Evolutionary conservation across 2,797 vertebrate genomes (phyloP).

Genomic region (Chelon auratus): DNA sequence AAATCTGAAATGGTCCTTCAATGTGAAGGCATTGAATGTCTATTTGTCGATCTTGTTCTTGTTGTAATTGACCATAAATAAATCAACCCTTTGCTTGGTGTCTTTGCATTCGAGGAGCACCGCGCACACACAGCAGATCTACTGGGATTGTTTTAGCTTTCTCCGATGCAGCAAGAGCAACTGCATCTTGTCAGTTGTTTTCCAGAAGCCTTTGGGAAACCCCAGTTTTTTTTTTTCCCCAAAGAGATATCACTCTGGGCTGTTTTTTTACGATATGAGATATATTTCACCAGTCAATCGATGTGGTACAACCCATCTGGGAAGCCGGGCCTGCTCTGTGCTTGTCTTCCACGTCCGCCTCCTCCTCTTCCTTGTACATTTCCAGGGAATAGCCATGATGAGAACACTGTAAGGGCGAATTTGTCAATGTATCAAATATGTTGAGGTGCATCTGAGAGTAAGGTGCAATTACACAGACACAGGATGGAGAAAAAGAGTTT

Average conservation of each 20-base stretch:
- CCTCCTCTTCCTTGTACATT: slow-evolving; percentile 71
- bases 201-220: slow-evolving; percentile 64
- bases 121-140: slow-evolving; percentile 22
- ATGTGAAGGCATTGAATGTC: neutral
- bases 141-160: slow-evolving; percentile 24
- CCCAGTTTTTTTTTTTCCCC: slow-evolving; percentile 64
- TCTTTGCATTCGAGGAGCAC: slow-evolving; percentile 25
- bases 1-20: neutral
- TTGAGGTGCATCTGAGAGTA: slow-evolving; percentile 75
- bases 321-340: slow-evolving; percentile 64
- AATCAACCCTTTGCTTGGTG: slow-evolving; percentile 15
- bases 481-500: slow-evolving; percentile 53
- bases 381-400: slow-evolving; percentile 80
- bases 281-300: slow-evolving; percentile 84
- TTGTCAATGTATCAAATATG: slow-evolving; percentile 81
- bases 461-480: slow-evolving; percentile 78
- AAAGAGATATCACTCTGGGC: slow-evolving; percentile 71
- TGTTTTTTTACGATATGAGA: slow-evolving; percentile 78
- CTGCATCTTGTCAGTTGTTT: slow-evolving; percentile 75
- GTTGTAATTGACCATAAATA: slow-evolving; percentile 65
- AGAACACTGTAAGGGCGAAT: slow-evolving; percentile 75
- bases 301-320: slow-evolving; percentile 79
- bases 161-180: slow-evolving; percentile 30
- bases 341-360: slow-evolving; percentile 69
- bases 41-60: slow-evolving; percentile 1